A percentile compares a stretch with the other conserved stretches of the same genome.
These are phyloP conservation scores for Caenorhabditis japonica DNA, from an alignment of 2,888 invertebrate species.

Conservation along the genomic window DNA sequence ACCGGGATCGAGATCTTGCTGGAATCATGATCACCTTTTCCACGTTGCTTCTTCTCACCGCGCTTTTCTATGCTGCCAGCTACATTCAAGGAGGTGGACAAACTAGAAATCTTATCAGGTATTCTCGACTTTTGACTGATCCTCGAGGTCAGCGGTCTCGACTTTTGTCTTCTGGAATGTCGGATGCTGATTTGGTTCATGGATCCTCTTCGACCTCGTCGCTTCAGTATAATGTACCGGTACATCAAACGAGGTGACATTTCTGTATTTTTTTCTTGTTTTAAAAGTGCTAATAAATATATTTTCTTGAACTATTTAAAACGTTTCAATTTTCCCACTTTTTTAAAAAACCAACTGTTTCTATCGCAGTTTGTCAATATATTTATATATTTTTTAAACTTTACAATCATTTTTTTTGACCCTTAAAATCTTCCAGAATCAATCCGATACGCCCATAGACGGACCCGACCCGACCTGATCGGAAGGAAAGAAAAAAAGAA, in stretches of 20 bases:
- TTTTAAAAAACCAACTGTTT: no score
- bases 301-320: background rate
- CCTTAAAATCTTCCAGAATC: no score
- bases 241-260: slow-evolving; percentile 37
- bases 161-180: slow-evolving; percentile 61
- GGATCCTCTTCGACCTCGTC: slow-evolving; percentile 8
- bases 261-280: slow-evolving; percentile 1
- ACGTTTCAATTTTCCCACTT: no score
- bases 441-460: no score
- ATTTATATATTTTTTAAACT: no score
- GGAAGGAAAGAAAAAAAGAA: no score
- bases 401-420: no score
- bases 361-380: no score
- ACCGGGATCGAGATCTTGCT: slow-evolving; percentile 42
- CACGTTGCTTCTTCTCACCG: slow-evolving; percentile 65
- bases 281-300: background rate
- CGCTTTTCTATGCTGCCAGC: slow-evolving; percentile 73
- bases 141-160: slow-evolving; percentile 68
- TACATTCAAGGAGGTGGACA: slow-evolving; percentile 73
- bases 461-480: no score
- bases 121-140: slow-evolving; percentile 67
- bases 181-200: slow-evolving; percentile 28
- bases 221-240: slow-evolving; percentile 2
- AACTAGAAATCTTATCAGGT: slow-evolving; percentile 67
- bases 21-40: slow-evolving; percentile 60